These are phyloP conservation scores for Embidobia sp. DNA, from an alignment of 2,888 invertebrate species.

Conservation along the genomic window DNA sequence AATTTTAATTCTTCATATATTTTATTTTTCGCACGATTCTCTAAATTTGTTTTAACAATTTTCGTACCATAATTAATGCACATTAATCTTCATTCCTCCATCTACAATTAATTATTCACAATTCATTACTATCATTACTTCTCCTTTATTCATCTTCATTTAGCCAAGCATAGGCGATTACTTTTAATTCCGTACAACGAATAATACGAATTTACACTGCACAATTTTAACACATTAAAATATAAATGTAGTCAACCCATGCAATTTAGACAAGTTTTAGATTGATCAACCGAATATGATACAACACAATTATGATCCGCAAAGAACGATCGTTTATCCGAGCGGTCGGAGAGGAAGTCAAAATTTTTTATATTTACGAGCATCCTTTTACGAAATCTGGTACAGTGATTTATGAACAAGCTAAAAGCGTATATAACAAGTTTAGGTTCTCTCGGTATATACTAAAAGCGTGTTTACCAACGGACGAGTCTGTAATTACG, in stretches of 20 bases:
- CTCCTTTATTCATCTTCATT: not conserved
- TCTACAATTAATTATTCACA: not conserved
- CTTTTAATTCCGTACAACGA: too few species aligned
- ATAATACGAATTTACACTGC: too few species aligned
- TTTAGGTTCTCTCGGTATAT: slow-evolving; percentile 13
- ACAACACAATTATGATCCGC: too few species aligned
- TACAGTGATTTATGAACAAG: slow-evolving; percentile 34
- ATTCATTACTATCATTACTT: not conserved
- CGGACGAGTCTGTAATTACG: slow-evolving; percentile 37
- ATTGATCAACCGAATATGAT: too few species aligned
- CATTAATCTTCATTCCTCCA: too few species aligned
- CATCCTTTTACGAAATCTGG: slow-evolving; percentile 36
- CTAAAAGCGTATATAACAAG: slow-evolving; percentile 47
- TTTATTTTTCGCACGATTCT: too few species aligned
- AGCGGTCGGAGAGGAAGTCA: not conserved
- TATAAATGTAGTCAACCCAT: too few species aligned
- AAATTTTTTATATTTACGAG: slow-evolving; percentile 13
- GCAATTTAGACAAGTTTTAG: too few species aligned
- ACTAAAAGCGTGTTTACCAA: slow-evolving; percentile 47
- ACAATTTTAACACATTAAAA: too few species aligned
- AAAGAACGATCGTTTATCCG: not conserved
- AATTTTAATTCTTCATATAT: too few species aligned
- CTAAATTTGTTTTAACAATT: too few species aligned
- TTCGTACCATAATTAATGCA: too few species aligned
- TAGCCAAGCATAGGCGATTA: not conserved